Base-by-base conservation (phyloP, 1,140 invertebrate species). In the Drusus annulatus region DNA sequence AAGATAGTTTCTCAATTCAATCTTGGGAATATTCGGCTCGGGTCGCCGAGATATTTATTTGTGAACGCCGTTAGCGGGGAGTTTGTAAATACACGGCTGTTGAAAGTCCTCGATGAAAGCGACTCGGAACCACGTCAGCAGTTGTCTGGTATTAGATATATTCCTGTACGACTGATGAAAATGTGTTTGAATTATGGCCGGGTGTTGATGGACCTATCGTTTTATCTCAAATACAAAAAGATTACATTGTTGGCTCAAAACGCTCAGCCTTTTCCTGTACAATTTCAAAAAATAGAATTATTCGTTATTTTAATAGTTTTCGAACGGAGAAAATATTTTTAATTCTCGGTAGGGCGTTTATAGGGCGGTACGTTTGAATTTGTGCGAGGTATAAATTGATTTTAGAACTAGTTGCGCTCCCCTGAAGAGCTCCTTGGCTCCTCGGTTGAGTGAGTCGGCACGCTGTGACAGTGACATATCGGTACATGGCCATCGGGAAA, bases 401-500 rank as follows among this genome's bases (percentile, higher is more conserved):
- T 0, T 36, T 36, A 36, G 17, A 28, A 75, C 56, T 15, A 50
- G 80, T 83, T 80, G 75, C 56, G 17, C 17, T 68, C 71, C 79
- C 45, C 81, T 80, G 78, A 52, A 52, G 60, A 75, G 28, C 8
- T 36, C 4, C 31, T 36, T 36, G 21, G 75, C 45, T 69, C 52
- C 45, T 69, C 52, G 78, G 80, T 76, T 77, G 79, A 80, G 82
- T 79, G 76, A 73, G 82, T 62, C 63, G 63, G 62, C 58, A 36
- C 4, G 31, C 79, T 80, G 36, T 83, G 82, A 83, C 82, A 83
- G 82, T 83, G 82, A 83, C 82, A 81, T 83, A 83, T 83, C 82
- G 82, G 81, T 83, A 83, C 82, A 83, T 81, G 82, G 80, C 62
- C 82, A 83, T 83, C 80, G 82, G 80, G 78, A 83, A 83, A 83